Percentiles rank a stretch among this genome's conserved stretches.
Evolutionary conservation across 1,140 invertebrate species (phyloP).

Genomic region (Tribolium madens): DNA sequence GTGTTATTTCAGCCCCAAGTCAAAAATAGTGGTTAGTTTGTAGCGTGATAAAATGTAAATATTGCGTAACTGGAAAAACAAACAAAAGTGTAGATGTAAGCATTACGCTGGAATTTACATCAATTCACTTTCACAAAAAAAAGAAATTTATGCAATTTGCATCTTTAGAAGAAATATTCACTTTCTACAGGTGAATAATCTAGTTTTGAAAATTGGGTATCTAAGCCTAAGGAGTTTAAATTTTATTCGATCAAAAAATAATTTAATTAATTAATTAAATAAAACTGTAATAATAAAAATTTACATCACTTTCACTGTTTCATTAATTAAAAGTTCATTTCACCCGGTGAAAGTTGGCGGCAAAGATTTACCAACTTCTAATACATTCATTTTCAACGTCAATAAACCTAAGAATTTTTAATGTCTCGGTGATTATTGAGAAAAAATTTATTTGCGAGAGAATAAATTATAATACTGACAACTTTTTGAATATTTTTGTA

Average conservation of each 20-base stretch:
- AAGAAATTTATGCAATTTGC: constrained; percentile 37
- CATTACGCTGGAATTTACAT: constrained; percentile 24
- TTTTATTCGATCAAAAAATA: not conserved
- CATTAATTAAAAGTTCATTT: constrained; percentile 54
- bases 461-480: not conserved
- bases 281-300: constrained; percentile 41
- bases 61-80: constrained; percentile 9
- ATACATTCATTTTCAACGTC: constrained; percentile 1
- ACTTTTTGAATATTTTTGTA: no score
- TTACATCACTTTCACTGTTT: constrained; percentile 52
- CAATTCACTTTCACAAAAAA: constrained; percentile 42
- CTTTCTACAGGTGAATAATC: constrained; percentile 3
- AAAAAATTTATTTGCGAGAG: not conserved
- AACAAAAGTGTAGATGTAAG: constrained; percentile 21
- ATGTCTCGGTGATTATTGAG: not conserved
- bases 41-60: not conserved
- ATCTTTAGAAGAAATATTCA: constrained; percentile 19
- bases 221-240: no score
- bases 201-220: not conserved
- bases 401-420: constrained; percentile 15
- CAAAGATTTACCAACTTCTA: constrained; percentile 5
- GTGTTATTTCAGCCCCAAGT: no score
- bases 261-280: not conserved
- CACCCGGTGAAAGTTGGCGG: constrained; percentile 48
- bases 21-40: not conserved